Evolutionary conservation across 2,113 vertebrate species (phyloP), one percentile per base, ranked within the genome.

Genomic region (Passer domesticus): DNA sequence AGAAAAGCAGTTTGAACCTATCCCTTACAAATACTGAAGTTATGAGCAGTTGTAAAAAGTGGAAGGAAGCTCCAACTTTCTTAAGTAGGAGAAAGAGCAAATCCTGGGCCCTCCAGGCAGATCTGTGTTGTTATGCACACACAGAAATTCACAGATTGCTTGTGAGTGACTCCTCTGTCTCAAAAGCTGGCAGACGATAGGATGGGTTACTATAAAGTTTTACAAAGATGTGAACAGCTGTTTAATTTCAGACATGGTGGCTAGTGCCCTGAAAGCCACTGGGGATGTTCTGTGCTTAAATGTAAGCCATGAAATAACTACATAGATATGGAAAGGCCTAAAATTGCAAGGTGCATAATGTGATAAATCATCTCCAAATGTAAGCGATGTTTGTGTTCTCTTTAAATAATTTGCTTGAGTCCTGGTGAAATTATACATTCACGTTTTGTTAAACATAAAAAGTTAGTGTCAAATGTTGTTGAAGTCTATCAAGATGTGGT

Each of bases 81-180:
- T 5, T 4, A 22, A 23, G 19, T 4, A 63, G 41, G 0, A 0
- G 25, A 64, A 68, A 12, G 12, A 58, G 9, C 22, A 75, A 18
- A 68, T 68, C 15, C 27, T 69, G 28, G 22, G 11, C 18, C 10
- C 25, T 53, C 9, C 18, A 55, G 23, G 24, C 25, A 75, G 11
- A 12, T 69, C 35, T 44, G 0, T 12, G 13, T 39, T 1, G 1
- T 47, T 79, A 41, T 35, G 39, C 3, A 2, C 10, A 15, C 8
- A 17, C 9, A 82, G 6, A 7, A 88, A 30, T 8, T 43, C 49
- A 46, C 37, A 74, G 41, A 19, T 59, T 74, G 5, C 31, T 84
- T 82, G 15, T 64, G 50, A 49, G 44, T 33, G 33, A 23, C 22
- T 35, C 13, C 2, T 13, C 81, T 68, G 10, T 76, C n/a, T 75